Evolutionary conservation across 2,113 vertebrate species (phyloP), one percentile per base, ranked within the genome.

Genomic region (Anseranas semipalmata): DNA sequence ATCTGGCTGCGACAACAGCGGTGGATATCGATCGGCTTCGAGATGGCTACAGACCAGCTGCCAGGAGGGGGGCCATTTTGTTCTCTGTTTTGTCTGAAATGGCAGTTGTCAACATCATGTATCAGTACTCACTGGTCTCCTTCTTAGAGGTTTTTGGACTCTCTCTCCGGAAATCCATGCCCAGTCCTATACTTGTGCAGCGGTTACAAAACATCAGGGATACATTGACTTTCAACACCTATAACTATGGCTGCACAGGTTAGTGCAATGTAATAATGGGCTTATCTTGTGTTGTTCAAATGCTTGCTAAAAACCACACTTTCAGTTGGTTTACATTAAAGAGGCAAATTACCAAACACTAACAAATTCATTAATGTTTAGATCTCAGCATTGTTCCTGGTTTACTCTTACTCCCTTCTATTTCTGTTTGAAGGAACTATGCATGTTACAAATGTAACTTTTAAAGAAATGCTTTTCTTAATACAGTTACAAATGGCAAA

Each of bases 201-300:
- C 98, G 99, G 73, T 90, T 99, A 52, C 97, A 91, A 41, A 99
- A 98, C 98, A 99, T 99, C 93, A 99, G 98, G 98, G 98, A 98
- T 74, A 98, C 98, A 0, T 92, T 99, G 91, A 99, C 99, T 20
- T 97, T 98, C 96, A 99, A 98, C 46, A 96, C 99, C 90, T 99
- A 99, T 81, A 99, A 99, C 97, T 99, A 99, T 0, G 99, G 99
- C 90, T 99, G 99, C 96, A 99, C 99, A 88, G 99, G 99, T 99
- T 46, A 80, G 97, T 82, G 37, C 6, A 2, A 12, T 9, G 39
- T 7, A 5, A 30, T 6, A 12, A 3, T 0, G 27, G 32, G 55
- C 33, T 72, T 76, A 45, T 41, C 1, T 6, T 52, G 6, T 35
- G 59, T 2, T 59, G 46, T 80, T 56, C 59, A 28, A 60, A 58